These are phyloP conservation scores for Ctena decussata DNA, from an alignment of 2,888 invertebrate genomes.

Conservation along the genomic window DNA sequence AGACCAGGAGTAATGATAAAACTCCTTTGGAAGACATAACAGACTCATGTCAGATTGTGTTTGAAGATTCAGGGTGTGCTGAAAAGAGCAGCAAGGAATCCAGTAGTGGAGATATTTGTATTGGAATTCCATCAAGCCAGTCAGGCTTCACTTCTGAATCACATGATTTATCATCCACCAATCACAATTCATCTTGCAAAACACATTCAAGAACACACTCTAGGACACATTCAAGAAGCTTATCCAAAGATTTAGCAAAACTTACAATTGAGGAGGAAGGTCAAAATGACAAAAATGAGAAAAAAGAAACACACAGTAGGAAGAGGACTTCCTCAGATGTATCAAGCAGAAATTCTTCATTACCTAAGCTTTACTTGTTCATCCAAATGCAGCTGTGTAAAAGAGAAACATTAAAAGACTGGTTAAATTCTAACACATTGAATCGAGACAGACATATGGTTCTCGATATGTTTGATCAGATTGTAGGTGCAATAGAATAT, in stretches of 20 bases:
- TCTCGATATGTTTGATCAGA: slow-evolving; percentile 89
- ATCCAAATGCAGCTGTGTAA: slow-evolving; percentile 99
- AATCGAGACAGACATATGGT: slow-evolving; percentile 77
- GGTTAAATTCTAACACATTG: slow-evolving; percentile 89
- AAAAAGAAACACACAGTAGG: neutral
- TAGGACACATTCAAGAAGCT: slow-evolving; percentile 32
- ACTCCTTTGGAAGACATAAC: slow-evolving; percentile 47
- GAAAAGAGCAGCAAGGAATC: slow-evolving; percentile 71
- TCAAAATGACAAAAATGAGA: neutral
- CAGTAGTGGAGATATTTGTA: slow-evolving; percentile 56
- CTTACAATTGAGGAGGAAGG: slow-evolving; percentile 45
- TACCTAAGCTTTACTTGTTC: slow-evolving; percentile 91
- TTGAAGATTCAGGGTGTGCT: slow-evolving; percentile 87
- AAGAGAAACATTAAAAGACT: slow-evolving; percentile 95
- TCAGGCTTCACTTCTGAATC: slow-evolving; percentile 6
- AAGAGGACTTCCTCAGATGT: neutral
- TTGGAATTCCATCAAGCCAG: slow-evolving; percentile 30
- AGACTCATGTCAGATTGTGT: slow-evolving; percentile 88
- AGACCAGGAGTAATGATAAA: neutral
- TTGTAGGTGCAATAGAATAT: slow-evolving; percentile 97
- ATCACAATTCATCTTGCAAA: slow-evolving; percentile 11
- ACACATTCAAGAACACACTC: slow-evolving; percentile 26
- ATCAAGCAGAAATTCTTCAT: neutral
- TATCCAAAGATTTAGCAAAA: slow-evolving; percentile 36
- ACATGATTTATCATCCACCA: neutral